Evolutionary conservation across 1,140 invertebrate species (phyloP).

Genomic region (Magallana gigas): DNA sequence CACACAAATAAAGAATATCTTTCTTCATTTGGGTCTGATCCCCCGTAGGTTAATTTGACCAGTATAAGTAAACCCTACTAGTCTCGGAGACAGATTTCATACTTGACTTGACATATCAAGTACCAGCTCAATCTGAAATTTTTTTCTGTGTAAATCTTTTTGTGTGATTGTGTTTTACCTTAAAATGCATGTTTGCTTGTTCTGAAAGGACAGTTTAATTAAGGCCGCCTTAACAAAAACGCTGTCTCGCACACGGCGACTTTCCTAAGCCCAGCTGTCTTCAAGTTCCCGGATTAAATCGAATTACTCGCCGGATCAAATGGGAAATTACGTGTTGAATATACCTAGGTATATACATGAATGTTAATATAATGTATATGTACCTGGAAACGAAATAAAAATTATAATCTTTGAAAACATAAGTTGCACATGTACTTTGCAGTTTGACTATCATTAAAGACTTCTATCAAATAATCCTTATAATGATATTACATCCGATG

Average conservation of each 20-base stretch:
- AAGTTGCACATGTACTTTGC: too few relatives aligned
- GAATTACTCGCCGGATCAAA: slow-evolving; percentile 32
- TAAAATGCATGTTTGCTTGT: slow-evolving; percentile 34
- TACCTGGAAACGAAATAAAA: too few relatives aligned
- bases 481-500: too few relatives aligned
- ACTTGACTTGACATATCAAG: slow-evolving; percentile 32
- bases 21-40: slow-evolving; percentile 21
- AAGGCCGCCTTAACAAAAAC: slow-evolving; percentile 34
- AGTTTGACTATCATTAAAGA: too few relatives aligned
- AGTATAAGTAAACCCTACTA: background rate
- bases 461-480: too few relatives aligned
- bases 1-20: slow-evolving; percentile 18
- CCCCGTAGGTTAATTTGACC: slow-evolving; percentile 28
- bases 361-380: too few relatives aligned
- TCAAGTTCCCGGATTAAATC: background rate
- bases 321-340: background rate
- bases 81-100: slow-evolving; percentile 18
- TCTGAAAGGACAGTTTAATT: slow-evolving; percentile 27
- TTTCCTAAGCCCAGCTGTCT: slow-evolving; percentile 32
- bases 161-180: slow-evolving; percentile 24
- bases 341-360: background rate
- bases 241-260: slow-evolving; percentile 24
- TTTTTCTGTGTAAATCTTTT: slow-evolving; percentile 20
- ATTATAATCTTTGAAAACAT: too few relatives aligned
- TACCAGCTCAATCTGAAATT: background rate